Evolutionary conservation across 2,888 invertebrate species (phyloP).

Genomic region (Lamellibrachia columna): DNA sequence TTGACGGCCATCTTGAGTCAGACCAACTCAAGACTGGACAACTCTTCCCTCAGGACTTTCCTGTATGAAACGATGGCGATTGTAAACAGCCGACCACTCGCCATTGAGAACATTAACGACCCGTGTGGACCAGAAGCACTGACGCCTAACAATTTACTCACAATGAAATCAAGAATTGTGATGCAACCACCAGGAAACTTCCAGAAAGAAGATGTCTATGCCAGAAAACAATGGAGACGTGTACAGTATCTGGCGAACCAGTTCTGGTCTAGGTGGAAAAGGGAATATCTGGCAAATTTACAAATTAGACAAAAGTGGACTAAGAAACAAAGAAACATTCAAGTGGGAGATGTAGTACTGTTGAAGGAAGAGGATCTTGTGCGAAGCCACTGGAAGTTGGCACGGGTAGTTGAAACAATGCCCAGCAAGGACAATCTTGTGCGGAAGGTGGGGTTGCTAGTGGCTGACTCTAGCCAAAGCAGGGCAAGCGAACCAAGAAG

Average conservation of each 20-base stretch:
- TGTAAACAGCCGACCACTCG: constrained; percentile 18
- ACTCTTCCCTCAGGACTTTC: constrained; percentile 16
- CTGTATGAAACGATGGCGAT: constrained; percentile 21
- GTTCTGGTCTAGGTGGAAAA: constrained; percentile 19
- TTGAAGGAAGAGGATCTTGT: neutral
- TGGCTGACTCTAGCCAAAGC: no score
- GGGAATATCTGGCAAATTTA: constrained; percentile 20
- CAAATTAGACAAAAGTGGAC: neutral
- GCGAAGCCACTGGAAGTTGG: neutral
- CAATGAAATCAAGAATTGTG: neutral
- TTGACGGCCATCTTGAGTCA: neutral
- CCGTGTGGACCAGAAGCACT: neutral
- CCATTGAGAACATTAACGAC: neutral
- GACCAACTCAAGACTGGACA: neutral
- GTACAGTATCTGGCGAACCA: neutral
- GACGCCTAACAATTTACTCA: constrained; percentile 20
- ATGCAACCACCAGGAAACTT: neutral
- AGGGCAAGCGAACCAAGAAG: no score
- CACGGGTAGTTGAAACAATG: neutral
- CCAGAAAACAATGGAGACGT: neutral
- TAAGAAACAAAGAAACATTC: neutral
- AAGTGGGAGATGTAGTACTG: neutral
- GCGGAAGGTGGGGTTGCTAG: neutral
- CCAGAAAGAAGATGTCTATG: neutral
- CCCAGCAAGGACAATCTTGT: constrained; percentile 7